Conservation (phyloP, 2,113 vertebrate genomes). For the Perca schrenkii region DNA sequence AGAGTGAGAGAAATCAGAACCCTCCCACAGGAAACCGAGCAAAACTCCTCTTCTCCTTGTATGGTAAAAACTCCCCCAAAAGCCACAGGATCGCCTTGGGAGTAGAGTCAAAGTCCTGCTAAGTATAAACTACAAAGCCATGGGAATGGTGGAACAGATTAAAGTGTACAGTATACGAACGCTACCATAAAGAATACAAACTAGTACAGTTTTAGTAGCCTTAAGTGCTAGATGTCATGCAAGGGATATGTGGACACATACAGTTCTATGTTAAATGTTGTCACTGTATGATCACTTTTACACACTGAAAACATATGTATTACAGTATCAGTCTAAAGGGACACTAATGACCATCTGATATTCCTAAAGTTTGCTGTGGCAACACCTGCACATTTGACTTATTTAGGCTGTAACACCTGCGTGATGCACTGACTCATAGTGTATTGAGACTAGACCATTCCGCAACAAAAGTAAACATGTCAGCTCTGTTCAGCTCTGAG, state of each 20-base stretch:
- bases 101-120: constrained; percentile 76
- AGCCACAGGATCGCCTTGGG: constrained; percentile 78
- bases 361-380: neutral
- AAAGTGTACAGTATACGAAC: constrained; percentile 48
- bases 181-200: constrained; percentile 38
- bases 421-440: constrained; percentile 49
- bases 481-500: constrained; percentile 19
- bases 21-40: constrained; percentile 85
- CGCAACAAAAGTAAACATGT: constrained; percentile 26
- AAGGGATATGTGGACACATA: neutral
- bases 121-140: constrained; percentile 79
- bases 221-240: constrained; percentile 41
- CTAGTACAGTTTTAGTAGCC: constrained; percentile 13
- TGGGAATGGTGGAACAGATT: constrained; percentile 66
- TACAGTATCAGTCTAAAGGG: neutral
- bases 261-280: neutral
- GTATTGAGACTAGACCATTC: constrained; percentile 14
- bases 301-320: neutral
- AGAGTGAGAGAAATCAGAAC: constrained; percentile 75
- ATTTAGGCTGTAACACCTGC: constrained; percentile 41
- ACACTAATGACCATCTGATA: neutral
- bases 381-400: constrained; percentile 29
- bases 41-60: constrained; percentile 84
- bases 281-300: neutral
- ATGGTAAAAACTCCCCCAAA: constrained; percentile 86